Percentiles rank a stretch among this genome's conserved stretches.
Evolutionary conservation across 2,113 vertebrate genomes (phyloP).

Genomic region (Ceyx melanurus): DNA sequence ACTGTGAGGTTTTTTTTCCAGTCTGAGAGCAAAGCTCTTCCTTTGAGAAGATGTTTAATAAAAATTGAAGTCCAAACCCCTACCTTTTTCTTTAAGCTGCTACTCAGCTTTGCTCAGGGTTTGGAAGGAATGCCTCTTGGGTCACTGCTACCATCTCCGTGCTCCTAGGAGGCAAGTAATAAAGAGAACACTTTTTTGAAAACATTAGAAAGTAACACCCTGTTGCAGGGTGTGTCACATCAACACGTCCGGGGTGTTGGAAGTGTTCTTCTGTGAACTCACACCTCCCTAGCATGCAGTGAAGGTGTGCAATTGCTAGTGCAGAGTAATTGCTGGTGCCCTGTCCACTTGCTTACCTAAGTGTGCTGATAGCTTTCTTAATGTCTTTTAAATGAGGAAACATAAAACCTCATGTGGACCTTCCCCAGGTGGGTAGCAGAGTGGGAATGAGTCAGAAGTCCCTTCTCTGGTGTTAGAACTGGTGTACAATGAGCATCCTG

Average conservation of each 20-base stretch:
- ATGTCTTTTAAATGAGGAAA: constrained; percentile 17
- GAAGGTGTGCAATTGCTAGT: neutral
- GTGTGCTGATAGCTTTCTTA: constrained; percentile 14
- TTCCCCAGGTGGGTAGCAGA: constrained; percentile 12
- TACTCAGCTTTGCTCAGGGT: neutral
- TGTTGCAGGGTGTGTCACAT: neutral
- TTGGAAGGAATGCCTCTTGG: neutral
- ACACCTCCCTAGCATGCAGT: neutral
- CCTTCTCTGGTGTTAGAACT: neutral
- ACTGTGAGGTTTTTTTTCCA: neutral
- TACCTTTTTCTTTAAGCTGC: neutral
- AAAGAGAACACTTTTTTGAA: neutral
- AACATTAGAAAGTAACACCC: constrained; percentile 12
- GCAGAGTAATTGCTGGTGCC: neutral
- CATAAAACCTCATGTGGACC: neutral
- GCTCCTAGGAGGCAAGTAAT: neutral
- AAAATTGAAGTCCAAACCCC: neutral
- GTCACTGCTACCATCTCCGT: neutral
- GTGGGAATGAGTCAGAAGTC: constrained; percentile 47
- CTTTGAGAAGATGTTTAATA: neutral
- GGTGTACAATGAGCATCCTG: neutral
- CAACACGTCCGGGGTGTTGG: neutral
- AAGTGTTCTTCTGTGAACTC: constrained; percentile 4
- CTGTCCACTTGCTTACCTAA: constrained; percentile 6
- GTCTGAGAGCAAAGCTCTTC: neutral